Percentiles rank a stretch among this genome's conserved stretches.
Conservation (phyloP, 2,888 invertebrate genomes). For the Leucozona laternaria region DNA sequence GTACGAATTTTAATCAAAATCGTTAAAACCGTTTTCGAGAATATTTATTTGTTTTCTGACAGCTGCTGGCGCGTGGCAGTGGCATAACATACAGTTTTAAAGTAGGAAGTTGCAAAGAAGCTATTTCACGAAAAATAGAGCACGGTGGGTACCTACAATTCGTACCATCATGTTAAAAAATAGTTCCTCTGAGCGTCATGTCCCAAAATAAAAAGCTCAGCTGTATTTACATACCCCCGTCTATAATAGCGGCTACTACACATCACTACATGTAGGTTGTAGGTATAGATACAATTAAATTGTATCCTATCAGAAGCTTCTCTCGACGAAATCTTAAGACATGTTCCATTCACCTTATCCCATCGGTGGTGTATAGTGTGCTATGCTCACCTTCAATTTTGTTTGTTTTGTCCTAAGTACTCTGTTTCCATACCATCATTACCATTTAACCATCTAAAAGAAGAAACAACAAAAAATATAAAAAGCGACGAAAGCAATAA, state of each 20-base stretch:
- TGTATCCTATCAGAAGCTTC: conserved; percentile 59
- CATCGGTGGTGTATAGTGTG: conserved; percentile 9
- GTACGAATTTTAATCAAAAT: no score
- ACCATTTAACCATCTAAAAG: conserved; percentile 34
- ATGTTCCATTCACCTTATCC: conserved; percentile 74
- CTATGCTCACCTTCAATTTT: conserved; percentile 37
- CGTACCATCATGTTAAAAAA: background rate
- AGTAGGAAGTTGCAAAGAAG: background rate
- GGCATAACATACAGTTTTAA: background rate
- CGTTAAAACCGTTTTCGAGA: no score
- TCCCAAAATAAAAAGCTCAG: background rate
- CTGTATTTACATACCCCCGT: background rate
- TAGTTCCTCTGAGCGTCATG: background rate
- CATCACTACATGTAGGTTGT: background rate
- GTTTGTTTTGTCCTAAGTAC: conserved; percentile 48
- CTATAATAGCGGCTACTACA: conserved; percentile 60
- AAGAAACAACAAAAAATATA: conserved; percentile 42
- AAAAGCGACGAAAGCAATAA: conserved; percentile 76
- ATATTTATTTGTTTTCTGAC: no score
- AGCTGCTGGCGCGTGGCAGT: no score
- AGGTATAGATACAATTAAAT: conserved; percentile 42
- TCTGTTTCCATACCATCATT: conserved; percentile 8
- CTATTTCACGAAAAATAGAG: background rate
- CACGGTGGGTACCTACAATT: background rate
- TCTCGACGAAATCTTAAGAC: conserved; percentile 42